Evolutionary conservation across 1,140 invertebrate species (phyloP).

Genomic region (Drosophila erecta): DNA sequence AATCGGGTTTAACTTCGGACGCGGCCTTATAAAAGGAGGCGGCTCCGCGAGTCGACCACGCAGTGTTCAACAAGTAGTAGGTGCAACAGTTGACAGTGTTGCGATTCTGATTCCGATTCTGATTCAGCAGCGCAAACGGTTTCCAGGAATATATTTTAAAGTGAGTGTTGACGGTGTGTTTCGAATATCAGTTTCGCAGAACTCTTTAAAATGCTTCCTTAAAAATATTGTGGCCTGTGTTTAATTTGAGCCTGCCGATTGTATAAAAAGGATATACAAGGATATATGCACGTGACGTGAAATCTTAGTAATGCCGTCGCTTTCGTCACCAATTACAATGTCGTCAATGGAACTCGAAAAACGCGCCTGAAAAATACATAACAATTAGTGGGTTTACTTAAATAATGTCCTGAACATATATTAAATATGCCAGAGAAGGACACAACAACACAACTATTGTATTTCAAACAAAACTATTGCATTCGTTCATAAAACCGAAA

Average conservation of each 20-base stretch:
- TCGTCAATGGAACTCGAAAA: slow-evolving; percentile 7
- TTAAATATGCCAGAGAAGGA: not conserved
- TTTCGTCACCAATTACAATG: slow-evolving; percentile 43
- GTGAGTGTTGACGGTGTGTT: slow-evolving; percentile 24
- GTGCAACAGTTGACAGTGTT: slow-evolving; percentile 68
- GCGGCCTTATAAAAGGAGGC: slow-evolving; percentile 72
- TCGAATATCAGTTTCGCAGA: not conserved
- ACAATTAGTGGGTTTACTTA: not conserved
- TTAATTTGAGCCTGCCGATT: not conserved
- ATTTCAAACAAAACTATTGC: not conserved
- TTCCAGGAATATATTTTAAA: slow-evolving; percentile 33
- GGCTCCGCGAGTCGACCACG: slow-evolving; percentile 62
- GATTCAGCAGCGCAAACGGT: slow-evolving; percentile 5
- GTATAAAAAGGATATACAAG: not conserved
- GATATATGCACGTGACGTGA: slow-evolving; percentile 30
- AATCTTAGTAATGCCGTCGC: slow-evolving; percentile 75
- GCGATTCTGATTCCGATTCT: not conserved
- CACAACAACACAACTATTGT: not conserved
- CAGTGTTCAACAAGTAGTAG: slow-evolving; percentile 81
- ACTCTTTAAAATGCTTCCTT: not conserved
- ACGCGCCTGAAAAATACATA: not conserved
- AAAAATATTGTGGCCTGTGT: not conserved
- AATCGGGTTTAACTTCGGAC: slow-evolving; percentile 16
- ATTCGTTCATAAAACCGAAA: not conserved
- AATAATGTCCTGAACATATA: no score